A percentile compares a stretch with the other conserved stretches of the same genome.
These are phyloP conservation scores for Phrixothrix hirtus DNA, from an alignment of 2,888 invertebrate genomes.

Conservation along the genomic window DNA sequence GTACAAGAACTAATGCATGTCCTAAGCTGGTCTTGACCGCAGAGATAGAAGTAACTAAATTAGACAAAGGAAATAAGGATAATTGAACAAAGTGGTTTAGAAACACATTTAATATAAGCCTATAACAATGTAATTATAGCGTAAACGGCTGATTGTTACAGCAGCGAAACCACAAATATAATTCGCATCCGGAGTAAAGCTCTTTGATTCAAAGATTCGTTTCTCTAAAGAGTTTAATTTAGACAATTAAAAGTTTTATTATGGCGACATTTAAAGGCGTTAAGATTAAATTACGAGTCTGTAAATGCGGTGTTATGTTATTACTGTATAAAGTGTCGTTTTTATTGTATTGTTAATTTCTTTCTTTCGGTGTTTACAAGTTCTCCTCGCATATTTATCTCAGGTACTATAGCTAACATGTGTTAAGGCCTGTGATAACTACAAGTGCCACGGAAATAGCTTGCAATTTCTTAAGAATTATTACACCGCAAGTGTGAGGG, in stretches of 20 bases:
- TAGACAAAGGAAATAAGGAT: constrained; percentile 9
- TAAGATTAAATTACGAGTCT: constrained; percentile 4
- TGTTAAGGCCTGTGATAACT: constrained; percentile 32
- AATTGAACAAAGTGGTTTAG: constrained; percentile 16
- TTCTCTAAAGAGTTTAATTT: constrained; percentile 5
- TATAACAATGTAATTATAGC: constrained; percentile 11
- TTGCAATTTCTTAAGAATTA: constrained; percentile 33
- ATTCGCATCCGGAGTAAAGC: background rate
- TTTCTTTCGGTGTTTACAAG: constrained; percentile 17
- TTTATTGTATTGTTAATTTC: constrained; percentile 20
- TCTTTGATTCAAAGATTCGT: constrained; percentile 1
- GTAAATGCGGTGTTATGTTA: constrained; percentile 9
- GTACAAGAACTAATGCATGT: background rate
- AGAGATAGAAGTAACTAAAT: constrained; percentile 15
- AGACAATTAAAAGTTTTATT: constrained; percentile 7
- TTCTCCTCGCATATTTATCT: constrained; percentile 12
- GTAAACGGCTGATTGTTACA: constrained; percentile 16
- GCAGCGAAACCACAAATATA: constrained; percentile 1
- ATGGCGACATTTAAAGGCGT: constrained; percentile 1
- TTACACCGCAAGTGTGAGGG: constrained; percentile 30
- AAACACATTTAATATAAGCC: constrained; percentile 11
- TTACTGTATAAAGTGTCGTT: constrained; percentile 17
- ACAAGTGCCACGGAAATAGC: constrained; percentile 29
- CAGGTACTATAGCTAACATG: constrained; percentile 15
- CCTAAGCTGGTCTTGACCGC: constrained; percentile 10